phyloP scores from a whole-genome alignment of 2,113 vertebrate genomes.

The Seriola aureovittata region DNA sequence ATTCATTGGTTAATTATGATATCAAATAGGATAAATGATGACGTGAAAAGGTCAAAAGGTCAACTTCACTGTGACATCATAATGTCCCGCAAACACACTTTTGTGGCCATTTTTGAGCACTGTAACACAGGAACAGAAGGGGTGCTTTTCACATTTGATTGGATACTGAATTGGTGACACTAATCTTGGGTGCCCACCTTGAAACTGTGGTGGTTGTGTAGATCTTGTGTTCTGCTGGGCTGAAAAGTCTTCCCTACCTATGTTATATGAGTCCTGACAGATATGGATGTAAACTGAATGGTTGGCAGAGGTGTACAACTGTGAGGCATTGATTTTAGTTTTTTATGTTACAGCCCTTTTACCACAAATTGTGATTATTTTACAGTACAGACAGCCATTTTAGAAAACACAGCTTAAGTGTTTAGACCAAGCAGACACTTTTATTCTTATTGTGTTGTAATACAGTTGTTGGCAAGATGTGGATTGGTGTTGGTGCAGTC shows the following conservation, averaged over 20 bases:
- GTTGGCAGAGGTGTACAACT: no score
- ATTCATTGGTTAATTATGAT: background rate
- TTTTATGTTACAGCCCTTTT: conserved; percentile 10
- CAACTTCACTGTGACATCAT: background rate
- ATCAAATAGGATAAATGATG: background rate
- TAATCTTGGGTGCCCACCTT: background rate
- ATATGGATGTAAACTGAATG: no score
- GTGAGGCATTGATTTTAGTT: background rate
- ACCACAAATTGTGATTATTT: conserved; percentile 15
- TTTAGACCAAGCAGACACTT: conserved; percentile 22
- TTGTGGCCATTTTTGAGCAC: background rate
- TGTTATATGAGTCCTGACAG: no score
- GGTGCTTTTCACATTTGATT: background rate
- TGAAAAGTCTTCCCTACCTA: no score
- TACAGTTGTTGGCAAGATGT: conserved; percentile 3
- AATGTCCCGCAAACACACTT: background rate
- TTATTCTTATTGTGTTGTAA: conserved; percentile 10
- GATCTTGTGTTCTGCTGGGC: no score
- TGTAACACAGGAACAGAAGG: background rate
- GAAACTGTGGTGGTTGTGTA: background rate
- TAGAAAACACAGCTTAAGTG: background rate
- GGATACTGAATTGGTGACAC: background rate
- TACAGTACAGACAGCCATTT: conserved; percentile 27
- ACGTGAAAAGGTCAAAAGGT: background rate
- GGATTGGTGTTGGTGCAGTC: conserved; percentile 5